Percentiles rank a stretch among this genome's conserved stretches.
Evolutionary conservation across 2,113 vertebrate species (phyloP).

Genomic region (Microcebus tavaratra): DNA sequence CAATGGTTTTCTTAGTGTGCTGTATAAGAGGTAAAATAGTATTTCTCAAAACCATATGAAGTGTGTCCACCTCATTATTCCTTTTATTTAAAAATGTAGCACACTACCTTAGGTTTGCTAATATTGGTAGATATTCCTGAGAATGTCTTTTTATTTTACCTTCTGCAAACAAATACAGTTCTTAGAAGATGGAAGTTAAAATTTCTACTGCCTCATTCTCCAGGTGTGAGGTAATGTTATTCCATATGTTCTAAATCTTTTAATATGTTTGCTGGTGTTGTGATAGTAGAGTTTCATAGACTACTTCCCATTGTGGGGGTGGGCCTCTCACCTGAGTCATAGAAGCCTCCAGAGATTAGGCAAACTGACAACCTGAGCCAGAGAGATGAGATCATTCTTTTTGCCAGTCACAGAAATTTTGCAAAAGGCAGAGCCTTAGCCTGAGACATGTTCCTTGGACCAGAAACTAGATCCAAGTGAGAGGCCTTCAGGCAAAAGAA

Average conservation of each 20-base stretch:
- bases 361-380: constrained; percentile 39
- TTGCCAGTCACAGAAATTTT: not conserved
- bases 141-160: not conserved
- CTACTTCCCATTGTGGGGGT: not conserved
- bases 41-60: not conserved
- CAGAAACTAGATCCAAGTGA: constrained; percentile 36
- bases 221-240: constrained; percentile 11
- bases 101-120: not conserved
- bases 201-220: not conserved
- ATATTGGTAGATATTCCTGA: not conserved
- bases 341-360: not conserved
- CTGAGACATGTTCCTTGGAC: constrained; percentile 12
- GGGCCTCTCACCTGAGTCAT: constrained; percentile 38
- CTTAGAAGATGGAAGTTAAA: not conserved
- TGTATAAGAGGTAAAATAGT: not conserved
- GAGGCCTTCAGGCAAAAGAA: constrained; percentile 28
- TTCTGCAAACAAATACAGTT: not conserved
- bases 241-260: not conserved
- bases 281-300: not conserved
- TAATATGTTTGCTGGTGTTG: not conserved
- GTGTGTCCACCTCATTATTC: not conserved
- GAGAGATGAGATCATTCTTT: constrained; percentile 57
- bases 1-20: not conserved
- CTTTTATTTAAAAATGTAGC: not conserved
- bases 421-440: not conserved